phyloP scores from a whole-genome alignment of 2,113 vertebrate species.

The Chelonoidis abingdonii region DNA sequence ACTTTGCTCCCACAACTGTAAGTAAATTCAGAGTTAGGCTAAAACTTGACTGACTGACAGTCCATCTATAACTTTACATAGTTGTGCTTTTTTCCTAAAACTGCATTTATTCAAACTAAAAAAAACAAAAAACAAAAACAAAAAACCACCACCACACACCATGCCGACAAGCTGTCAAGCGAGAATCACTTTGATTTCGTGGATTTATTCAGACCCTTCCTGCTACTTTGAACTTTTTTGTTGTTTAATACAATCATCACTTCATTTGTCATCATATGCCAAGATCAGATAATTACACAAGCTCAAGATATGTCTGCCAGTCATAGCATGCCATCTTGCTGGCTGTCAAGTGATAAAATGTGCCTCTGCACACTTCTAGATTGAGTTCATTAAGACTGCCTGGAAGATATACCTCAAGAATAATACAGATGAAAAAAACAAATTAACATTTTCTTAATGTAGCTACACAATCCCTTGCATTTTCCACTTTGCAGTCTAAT shows the following conservation, averaged over 20 bases:
- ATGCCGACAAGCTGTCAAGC: conserved; percentile 70
- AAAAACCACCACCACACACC: background rate
- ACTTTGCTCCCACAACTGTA: conserved; percentile 39
- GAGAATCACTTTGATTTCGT: conserved; percentile 70
- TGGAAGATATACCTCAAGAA: conserved; percentile 60
- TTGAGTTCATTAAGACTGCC: conserved; percentile 71
- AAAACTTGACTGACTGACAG: conserved; percentile 56
- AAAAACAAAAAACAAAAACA: background rate
- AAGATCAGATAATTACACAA: conserved; percentile 64
- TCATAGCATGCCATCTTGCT: conserved; percentile 71
- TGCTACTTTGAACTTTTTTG: conserved; percentile 75
- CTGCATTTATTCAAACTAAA: conserved; percentile 71
- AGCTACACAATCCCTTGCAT: conserved; percentile 54
- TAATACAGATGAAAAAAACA: conserved; percentile 62
- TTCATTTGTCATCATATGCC: conserved; percentile 65
- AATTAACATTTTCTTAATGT: conserved; percentile 67
- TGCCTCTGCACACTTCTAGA: conserved; percentile 67
- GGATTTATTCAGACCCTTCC: conserved; percentile 69
- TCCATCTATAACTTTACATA: background rate
- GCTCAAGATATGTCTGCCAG: conserved; percentile 68
- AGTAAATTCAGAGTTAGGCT: conserved; percentile 30
- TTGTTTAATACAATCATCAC: conserved; percentile 72
- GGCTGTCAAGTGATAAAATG: conserved; percentile 65
- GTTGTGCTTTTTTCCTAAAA: conserved; percentile 64
- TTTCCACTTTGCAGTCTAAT: conserved; percentile 74